Conservation (phyloP, 1,140 invertebrate species). For the Sinonovacula constricta region DNA sequence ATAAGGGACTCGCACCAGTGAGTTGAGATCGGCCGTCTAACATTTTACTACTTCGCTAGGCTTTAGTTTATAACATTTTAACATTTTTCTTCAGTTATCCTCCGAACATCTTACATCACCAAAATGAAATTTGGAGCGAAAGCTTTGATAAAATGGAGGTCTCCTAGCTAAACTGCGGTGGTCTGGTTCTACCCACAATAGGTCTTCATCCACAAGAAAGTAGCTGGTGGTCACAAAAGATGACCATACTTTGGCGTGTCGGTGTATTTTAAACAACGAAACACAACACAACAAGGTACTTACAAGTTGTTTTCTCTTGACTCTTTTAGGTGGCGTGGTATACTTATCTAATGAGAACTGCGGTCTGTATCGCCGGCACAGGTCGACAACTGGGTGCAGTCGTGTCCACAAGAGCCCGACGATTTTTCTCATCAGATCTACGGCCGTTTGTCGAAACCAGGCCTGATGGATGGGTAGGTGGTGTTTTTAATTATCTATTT, state of each 20-base stretch:
- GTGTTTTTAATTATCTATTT: not conserved
- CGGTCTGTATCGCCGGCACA: constrained; percentile 7
- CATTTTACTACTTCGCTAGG: not conserved
- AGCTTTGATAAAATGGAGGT: not conserved
- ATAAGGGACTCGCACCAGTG: no score
- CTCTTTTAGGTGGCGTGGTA: constrained; percentile 54
- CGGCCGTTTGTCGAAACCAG: constrained; percentile 22
- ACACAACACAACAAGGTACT: no score
- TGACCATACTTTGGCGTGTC: not conserved
- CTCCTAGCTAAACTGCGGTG: not conserved
- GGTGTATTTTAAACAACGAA: not conserved
- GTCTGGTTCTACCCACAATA: not conserved
- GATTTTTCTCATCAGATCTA: constrained; percentile 22
- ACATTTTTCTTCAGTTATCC: not conserved
- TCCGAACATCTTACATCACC: not conserved
- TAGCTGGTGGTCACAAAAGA: not conserved
- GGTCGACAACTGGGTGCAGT: not conserved
- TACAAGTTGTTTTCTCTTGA: no score
- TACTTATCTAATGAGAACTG: constrained; percentile 36
- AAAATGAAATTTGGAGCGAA: not conserved
- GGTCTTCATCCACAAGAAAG: not conserved
- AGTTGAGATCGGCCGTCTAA: not conserved
- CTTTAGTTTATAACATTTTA: not conserved
- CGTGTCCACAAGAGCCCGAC: constrained; percentile 10
- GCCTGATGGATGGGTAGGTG: constrained; percentile 49